A percentile compares a stretch with the other conserved stretches of the same genome.
Evolutionary conservation across 2,113 vertebrate species (phyloP).

Genomic region (Mystacornis crossleyi): DNA sequence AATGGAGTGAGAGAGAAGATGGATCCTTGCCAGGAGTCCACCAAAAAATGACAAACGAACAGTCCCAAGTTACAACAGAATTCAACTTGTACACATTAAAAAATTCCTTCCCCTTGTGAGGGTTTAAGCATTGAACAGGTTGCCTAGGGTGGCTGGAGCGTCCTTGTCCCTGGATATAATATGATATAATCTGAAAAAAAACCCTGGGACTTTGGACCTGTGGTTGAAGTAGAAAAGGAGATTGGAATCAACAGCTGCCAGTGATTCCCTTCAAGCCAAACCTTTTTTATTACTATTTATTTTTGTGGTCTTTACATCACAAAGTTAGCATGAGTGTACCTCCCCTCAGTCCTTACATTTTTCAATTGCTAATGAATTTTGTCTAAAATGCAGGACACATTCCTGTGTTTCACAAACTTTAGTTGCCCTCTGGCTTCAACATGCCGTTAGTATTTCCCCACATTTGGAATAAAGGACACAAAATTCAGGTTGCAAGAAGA

Average conservation of each 20-base stretch:
- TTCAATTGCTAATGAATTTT: background rate
- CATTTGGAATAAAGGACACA: background rate
- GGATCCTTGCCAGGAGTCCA: background rate
- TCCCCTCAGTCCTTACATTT: background rate
- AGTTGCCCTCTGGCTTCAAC: background rate
- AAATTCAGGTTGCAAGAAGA: background rate
- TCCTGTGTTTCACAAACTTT: background rate
- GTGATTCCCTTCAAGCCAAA: background rate
- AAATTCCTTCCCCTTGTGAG: background rate
- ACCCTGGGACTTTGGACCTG: background rate
- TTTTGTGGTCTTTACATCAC: background rate
- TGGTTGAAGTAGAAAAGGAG: background rate
- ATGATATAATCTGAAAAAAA: background rate
- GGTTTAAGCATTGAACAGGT: background rate
- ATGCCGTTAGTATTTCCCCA: background rate
- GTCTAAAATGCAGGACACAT: background rate
- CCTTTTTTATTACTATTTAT: background rate
- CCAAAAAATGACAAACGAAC: background rate
- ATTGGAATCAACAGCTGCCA: background rate
- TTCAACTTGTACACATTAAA: background rate
- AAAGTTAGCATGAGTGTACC: background rate
- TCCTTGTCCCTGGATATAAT: no score
- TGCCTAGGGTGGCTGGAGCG: background rate
- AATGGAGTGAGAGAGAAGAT: background rate
- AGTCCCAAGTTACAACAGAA: background rate